phyloP scores from a whole-genome alignment of 1,140 invertebrate genomes.

The Trichonephila clavipes region DNA sequence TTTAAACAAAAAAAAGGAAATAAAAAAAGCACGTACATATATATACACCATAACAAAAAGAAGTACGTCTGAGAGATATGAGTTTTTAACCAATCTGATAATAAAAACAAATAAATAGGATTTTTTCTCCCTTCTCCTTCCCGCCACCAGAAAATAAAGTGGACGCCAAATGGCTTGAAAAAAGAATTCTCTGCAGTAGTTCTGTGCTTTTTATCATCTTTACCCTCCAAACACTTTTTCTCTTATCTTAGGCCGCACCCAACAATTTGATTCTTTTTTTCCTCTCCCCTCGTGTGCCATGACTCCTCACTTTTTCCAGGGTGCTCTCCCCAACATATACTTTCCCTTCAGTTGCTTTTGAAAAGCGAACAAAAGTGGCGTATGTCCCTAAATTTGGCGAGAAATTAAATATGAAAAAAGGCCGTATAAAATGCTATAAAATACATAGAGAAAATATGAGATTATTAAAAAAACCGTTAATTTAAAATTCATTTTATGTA shows the following conservation, averaged over 20 bases:
- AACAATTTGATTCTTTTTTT: conserved; percentile 14
- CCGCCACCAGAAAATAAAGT: conserved; percentile 2
- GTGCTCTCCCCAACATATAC: neutral
- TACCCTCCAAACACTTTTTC: conserved; percentile 37
- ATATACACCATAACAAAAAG: neutral
- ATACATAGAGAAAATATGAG: too few species aligned
- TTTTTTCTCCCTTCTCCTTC: neutral
- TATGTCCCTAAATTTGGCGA: neutral
- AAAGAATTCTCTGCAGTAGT: neutral
- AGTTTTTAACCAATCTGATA: conserved; percentile 31
- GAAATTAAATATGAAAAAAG: too few species aligned
- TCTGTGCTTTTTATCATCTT: conserved; percentile 35
- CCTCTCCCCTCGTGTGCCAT: neutral
- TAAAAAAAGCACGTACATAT: neutral
- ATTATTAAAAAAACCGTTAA: too few species aligned
- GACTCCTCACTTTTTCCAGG: neutral
- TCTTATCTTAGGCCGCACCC: neutral
- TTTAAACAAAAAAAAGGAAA: neutral
- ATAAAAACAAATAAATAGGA: conserved; percentile 52
- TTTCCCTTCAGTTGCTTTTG: neutral
- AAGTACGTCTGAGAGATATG: conserved; percentile 14
- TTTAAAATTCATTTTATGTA: too few species aligned
- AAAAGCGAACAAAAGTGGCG: neutral
- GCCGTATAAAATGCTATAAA: too few species aligned
- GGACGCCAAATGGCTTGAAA: conserved; percentile 23